Evolutionary conservation across 1,140 invertebrate genomes (phyloP).

Genomic region (Helicoverpa zea): DNA sequence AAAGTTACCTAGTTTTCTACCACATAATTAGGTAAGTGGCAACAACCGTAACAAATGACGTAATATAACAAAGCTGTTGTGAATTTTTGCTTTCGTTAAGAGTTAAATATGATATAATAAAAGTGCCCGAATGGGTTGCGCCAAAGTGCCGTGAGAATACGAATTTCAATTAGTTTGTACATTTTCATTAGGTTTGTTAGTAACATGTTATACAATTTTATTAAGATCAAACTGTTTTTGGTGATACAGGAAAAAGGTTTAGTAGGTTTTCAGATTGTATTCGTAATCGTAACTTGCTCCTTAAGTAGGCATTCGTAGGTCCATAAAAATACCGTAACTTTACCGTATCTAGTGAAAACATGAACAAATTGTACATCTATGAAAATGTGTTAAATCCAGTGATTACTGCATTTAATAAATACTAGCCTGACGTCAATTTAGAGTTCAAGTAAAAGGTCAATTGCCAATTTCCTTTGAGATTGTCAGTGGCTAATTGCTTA

Average conservation of each 20-base stretch:
- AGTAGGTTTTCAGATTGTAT: slow-evolving; percentile 13
- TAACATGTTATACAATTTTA: slow-evolving; percentile 45
- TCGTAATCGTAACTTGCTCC: too few relatives aligned
- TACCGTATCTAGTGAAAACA: neutral
- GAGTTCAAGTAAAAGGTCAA: slow-evolving; percentile 81
- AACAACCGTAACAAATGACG: slow-evolving; percentile 39
- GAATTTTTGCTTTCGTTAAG: slow-evolving; percentile 43
- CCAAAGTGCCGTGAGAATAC: slow-evolving; percentile 40
- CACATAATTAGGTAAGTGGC: slow-evolving; percentile 33
- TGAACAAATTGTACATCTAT: slow-evolving; percentile 15
- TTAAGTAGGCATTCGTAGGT: too few relatives aligned
- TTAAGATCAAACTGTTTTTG: slow-evolving; percentile 4
- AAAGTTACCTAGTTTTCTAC: slow-evolving; percentile 3
- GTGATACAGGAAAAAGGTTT: slow-evolving; percentile 5
- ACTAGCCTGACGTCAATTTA: slow-evolving; percentile 68
- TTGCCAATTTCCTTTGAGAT: slow-evolving; percentile 83
- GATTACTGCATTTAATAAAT: slow-evolving; percentile 54
- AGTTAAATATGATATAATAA: slow-evolving; percentile 47
- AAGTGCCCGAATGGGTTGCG: slow-evolving; percentile 40
- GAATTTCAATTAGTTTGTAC: slow-evolving; percentile 28
- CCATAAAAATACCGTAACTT: neutral
- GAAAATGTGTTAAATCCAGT: slow-evolving; percentile 39
- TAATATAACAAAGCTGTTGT: slow-evolving; percentile 48
- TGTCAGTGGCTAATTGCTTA: slow-evolving; percentile 76
- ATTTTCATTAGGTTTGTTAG: slow-evolving; percentile 20